phyloP scores from a whole-genome alignment of 1,140 invertebrate species.

The Anadara kagoshimensis region DNA sequence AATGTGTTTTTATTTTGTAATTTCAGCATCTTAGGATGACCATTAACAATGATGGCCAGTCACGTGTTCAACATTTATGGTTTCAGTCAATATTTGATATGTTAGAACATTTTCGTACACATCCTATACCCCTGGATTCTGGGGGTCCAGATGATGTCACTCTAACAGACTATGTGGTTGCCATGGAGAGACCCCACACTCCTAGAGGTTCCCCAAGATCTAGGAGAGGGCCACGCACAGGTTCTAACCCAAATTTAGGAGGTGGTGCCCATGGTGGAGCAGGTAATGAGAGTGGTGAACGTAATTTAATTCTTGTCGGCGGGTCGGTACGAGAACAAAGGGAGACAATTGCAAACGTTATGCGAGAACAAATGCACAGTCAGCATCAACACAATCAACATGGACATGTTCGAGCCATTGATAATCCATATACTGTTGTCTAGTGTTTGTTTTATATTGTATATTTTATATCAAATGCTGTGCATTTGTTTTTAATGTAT shows the following conservation, averaged over 20 bases:
- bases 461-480: neutral
- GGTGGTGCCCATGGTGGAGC: slow-evolving; percentile 20
- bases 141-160: slow-evolving; percentile 97
- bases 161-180: slow-evolving; percentile 93
- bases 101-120: slow-evolving; percentile 95
- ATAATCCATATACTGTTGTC: slow-evolving; percentile 85
- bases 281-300: slow-evolving; percentile 32
- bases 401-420: slow-evolving; percentile 77
- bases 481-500: too few species aligned
- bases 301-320: slow-evolving; percentile 74
- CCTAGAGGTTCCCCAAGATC: slow-evolving; percentile 48
- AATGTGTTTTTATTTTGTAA: neutral
- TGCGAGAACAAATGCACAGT: slow-evolving; percentile 73
- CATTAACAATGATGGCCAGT: slow-evolving; percentile 92
- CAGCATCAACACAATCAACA: slow-evolving; percentile 67
- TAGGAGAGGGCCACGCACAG: slow-evolving; percentile 17
- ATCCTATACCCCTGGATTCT: slow-evolving; percentile 97
- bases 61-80: slow-evolving; percentile 97
- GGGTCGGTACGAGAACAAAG: slow-evolving; percentile 81
- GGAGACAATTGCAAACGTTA: slow-evolving; percentile 81
- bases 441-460: slow-evolving; percentile 53
- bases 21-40: slow-evolving; percentile 93
- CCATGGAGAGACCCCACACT: slow-evolving; percentile 63
- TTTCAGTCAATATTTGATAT: slow-evolving; percentile 97
- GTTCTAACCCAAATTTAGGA: slow-evolving; percentile 52